Evolutionary conservation across 2,797 vertebrate genomes (phyloP).

Genomic region (Ficedula albicollis): DNA sequence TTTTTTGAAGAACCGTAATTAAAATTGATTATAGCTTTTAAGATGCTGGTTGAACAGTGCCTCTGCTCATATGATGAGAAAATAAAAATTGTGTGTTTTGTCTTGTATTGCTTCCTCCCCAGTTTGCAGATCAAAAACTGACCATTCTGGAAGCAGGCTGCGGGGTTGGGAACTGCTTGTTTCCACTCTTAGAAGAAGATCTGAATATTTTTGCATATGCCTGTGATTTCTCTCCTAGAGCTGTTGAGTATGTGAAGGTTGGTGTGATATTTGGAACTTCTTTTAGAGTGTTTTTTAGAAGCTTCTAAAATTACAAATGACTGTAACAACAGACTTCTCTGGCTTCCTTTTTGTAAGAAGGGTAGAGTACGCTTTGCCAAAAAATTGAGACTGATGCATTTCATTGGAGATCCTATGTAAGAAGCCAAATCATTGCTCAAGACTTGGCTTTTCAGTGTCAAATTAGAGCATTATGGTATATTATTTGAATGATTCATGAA

Average conservation of each 20-base stretch:
- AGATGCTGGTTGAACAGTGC: neutral
- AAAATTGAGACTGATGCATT: neutral
- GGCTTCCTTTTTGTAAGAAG: neutral
- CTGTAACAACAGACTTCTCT: neutral
- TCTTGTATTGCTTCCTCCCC: slow-evolving; percentile 3
- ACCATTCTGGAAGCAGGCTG: slow-evolving; percentile 95
- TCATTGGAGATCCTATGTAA: neutral
- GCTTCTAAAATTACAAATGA: neutral
- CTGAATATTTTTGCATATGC: slow-evolving; percentile 90
- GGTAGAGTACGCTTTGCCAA: neutral
- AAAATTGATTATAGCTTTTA: neutral
- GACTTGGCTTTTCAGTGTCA: neutral
- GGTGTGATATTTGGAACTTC: slow-evolving; percentile 37
- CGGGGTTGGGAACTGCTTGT: slow-evolving; percentile 97
- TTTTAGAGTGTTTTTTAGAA: neutral
- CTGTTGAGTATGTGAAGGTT: slow-evolving; percentile 94
- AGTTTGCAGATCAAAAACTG: slow-evolving; percentile 88
- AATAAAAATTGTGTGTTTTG: neutral
- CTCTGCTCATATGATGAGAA: neutral
- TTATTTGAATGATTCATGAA: neutral
- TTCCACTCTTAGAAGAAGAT: slow-evolving; percentile 92
- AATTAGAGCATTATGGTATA: neutral
- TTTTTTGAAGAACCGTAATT: neutral
- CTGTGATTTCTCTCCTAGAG: slow-evolving; percentile 96
- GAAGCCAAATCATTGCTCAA: neutral